Percentiles rank a stretch among this genome's conserved stretches.
Evolutionary conservation across 2,888 invertebrate genomes (phyloP).

Genomic region (Conistra vaccinii): DNA sequence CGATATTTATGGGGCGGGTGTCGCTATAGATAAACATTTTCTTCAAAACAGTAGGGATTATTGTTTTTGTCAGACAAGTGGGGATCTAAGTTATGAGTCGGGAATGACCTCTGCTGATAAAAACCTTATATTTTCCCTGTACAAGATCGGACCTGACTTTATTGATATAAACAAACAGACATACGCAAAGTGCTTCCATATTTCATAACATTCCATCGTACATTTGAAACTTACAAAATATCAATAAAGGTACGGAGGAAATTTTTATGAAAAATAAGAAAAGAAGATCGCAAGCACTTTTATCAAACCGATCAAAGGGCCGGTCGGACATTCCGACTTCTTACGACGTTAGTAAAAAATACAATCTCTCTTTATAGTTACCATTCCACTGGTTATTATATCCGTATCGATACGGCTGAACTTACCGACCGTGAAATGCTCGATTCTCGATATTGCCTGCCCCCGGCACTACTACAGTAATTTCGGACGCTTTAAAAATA

Average conservation of each 20-base stretch:
- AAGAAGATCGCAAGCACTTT: conserved; percentile 86
- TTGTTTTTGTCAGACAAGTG: conserved; percentile 86
- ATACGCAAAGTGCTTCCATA: conserved; percentile 39
- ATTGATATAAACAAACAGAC: conserved; percentile 41
- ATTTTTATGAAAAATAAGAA: conserved; percentile 80
- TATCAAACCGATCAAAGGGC: conserved; percentile 90
- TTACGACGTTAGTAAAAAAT: conserved; percentile 91
- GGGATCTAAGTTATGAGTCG: conserved; percentile 84
- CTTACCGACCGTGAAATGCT: conserved; percentile 89
- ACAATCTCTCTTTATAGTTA: conserved; percentile 91
- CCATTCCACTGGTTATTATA: conserved; percentile 90
- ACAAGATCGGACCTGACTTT: conserved; percentile 31
- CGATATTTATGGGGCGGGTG: conserved; percentile 89
- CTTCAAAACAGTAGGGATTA: conserved; percentile 87
- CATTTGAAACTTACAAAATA: conserved; percentile 76
- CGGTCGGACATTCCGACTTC: conserved; percentile 89
- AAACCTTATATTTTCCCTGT: conserved; percentile 65
- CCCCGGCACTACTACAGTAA: conserved; percentile 78
- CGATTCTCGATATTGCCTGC: conserved; percentile 84
- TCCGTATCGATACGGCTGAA: conserved; percentile 88
- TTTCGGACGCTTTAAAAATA: conserved; percentile 78
- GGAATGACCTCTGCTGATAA: conserved; percentile 83
- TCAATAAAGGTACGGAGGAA: conserved; percentile 83
- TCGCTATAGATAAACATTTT: conserved; percentile 87
- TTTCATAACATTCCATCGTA: conserved; percentile 72